Evolutionary conservation across 2,888 invertebrate genomes (phyloP), one percentile per base, ranked within the genome.

Genomic region (Sarcophaga caerulescens): DNA sequence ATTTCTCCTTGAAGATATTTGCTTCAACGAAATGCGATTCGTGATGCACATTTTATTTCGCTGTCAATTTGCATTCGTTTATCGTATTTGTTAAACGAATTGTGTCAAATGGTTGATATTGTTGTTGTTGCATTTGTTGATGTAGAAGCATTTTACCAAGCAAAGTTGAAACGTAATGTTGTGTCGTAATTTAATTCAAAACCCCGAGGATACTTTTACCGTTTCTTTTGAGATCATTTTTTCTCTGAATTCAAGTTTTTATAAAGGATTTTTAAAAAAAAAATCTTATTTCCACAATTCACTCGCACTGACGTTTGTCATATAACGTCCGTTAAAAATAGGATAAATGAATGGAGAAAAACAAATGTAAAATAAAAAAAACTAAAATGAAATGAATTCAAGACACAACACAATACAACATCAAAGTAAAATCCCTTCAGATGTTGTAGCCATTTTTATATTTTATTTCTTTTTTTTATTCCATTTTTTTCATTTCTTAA

Each of bases 121-220:
- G 2, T 60, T 68, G 23, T 60, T 6, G n/a, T 21, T 6, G 17
- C 4, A 2, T 35, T 35, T 35, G 8, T 35, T 8, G 35, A 35
- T 2, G 2, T 35, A 35, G 35, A 35, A 35, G 35, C 35, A 81
- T 52, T 65, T 52, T 44, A 35, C 14, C 57, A 70, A 47, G 63
- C 71, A 84, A 78, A 60, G 52, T 79, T 71, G 8, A 57, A 80
- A 73, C 17, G 44, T 69, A 77, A 81, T 81, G 74, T 71, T 85
- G 82, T 77, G 85, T 86, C 80, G 85, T 86, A 83, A 83, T 86
- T 81, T 74, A 70, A 86, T 83, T 83, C 19, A 59, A 81, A 69
- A 57, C 23, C 85, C 73, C 45, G 35, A 52, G 85, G 83, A 80
- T 74, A 83, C 59, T 63, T 81, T 76, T 76, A 62, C 71, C 79